Percentiles rank a stretch among this genome's conserved stretches.
phyloP scores from a whole-genome alignment of 2,888 invertebrate genomes.

The Amphiduros pacificus region DNA sequence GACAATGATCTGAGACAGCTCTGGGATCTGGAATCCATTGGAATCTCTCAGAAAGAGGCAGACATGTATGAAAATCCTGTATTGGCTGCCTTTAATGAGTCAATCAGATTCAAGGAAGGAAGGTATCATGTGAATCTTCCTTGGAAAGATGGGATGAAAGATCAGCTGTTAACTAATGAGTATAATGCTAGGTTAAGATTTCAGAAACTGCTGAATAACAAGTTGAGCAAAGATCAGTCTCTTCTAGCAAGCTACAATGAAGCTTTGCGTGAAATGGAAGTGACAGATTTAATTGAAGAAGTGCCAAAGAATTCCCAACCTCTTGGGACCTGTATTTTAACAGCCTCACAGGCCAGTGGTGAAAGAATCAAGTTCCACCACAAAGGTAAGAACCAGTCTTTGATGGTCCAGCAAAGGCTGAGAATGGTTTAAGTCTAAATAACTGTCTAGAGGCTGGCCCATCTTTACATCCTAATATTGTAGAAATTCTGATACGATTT shows the following conservation, averaged over 20 bases:
- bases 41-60: background rate
- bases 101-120: background rate
- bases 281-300: background rate
- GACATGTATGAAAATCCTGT: background rate
- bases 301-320: too few relatives aligned
- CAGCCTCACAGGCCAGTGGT: constrained; percentile 1
- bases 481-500: constrained; percentile 11
- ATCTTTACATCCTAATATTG: constrained; percentile 16
- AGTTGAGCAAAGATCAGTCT: background rate
- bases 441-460: constrained; percentile 11
- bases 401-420: constrained; percentile 1
- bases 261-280: background rate
- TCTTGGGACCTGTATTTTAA: constrained; percentile 1
- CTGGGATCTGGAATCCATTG: background rate
- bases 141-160: too few relatives aligned
- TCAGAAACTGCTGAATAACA: too few relatives aligned
- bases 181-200: too few relatives aligned
- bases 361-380: background rate
- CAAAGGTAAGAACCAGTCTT: constrained; percentile 7
- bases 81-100: background rate
- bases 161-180: too few relatives aligned
- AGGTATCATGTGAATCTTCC: constrained; percentile 3
- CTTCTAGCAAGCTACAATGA: background rate
- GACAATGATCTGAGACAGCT: background rate
- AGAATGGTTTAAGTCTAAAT: constrained; percentile 3